A percentile compares a stretch with the other conserved stretches of the same genome.
Evolutionary conservation across 1,140 invertebrate genomes (phyloP).

Genomic region (Patella vulgata): DNA sequence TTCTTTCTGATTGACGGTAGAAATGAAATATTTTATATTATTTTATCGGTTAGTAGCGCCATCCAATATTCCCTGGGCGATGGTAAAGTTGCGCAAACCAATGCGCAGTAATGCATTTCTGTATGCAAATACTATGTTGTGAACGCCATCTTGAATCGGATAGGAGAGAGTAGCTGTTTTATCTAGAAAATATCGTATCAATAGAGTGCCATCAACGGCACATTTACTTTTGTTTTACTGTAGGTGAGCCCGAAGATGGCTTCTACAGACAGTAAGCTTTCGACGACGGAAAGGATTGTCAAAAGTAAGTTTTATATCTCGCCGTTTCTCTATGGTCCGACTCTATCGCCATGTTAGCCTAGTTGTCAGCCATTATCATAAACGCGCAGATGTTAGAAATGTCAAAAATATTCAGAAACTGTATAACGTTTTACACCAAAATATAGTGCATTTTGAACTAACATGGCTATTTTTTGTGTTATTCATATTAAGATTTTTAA

Average conservation of each 20-base stretch:
- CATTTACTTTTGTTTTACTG: conserved; percentile 39
- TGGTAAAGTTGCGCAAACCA: conserved; percentile 63
- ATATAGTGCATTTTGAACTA: no score
- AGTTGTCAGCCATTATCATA: conserved; percentile 32
- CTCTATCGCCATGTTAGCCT: conserved; percentile 56
- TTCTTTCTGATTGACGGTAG: no score
- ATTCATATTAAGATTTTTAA: no score
- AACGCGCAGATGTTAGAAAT: not conserved
- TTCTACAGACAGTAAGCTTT: conserved; percentile 71
- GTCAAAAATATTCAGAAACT: no score
- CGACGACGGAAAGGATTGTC: conserved; percentile 78
- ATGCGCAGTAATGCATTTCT: conserved; percentile 56
- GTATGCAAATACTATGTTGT: conserved; percentile 67
- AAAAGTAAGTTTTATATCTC: conserved; percentile 72
- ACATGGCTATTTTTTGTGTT: no score
- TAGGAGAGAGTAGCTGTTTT: conserved; percentile 42
- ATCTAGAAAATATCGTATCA: conserved; percentile 53
- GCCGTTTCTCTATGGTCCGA: conserved; percentile 21
- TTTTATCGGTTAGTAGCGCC: conserved; percentile 24
- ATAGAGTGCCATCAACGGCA: conserved; percentile 55
- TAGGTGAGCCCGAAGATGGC: conserved; percentile 58
- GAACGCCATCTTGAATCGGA: conserved; percentile 65
- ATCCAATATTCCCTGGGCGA: conserved; percentile 48
- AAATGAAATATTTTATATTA: not conserved
- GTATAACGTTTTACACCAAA: no score